Evolutionary conservation across 2,888 invertebrate genomes (phyloP), one percentile per base, ranked within the genome.

Genomic region (Orchesellides sinensis): DNA sequence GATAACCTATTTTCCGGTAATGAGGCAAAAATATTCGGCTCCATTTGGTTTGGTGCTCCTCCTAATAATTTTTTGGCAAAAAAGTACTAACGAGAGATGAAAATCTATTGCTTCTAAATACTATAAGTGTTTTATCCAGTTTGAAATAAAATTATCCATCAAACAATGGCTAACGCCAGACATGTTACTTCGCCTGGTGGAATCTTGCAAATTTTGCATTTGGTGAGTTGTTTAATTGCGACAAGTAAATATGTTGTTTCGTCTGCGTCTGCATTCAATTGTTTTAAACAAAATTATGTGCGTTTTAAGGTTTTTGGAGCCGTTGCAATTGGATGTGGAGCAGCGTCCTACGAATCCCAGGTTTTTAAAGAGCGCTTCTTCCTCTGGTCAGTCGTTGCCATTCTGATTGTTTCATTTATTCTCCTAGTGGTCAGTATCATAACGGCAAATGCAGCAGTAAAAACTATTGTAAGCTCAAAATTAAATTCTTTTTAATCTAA

Each of bases 1-100:
- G 75, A 81, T 81, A 81, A 81, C 81, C 81, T 74, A 80, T 65
- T 81, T 80, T 81, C 73, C 70, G 68, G 75, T 65, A 72, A 29
- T 32, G 23, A 47, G 68, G 52, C 21, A 10, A 45, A 68, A 68
- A 32, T 61, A 25, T 14, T 32, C 25, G 17, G 49, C 40, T 17
- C 32, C 6, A 14, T 21, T 45, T 32, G 17, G 27, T 27, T n/a
- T 73, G 29, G 45, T 25, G 19, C 59, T 17, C 19, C 32, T 32
- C 61, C 61, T 14, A 17, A 17, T 49, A 8, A 21, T 54, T 10
- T 19, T 5, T 8, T 21, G 21, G 19, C 21, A 4, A 23, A 21
- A 21, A 3, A 52, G 12, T 59, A 14, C 27, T 27, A 12, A 17
- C 59, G 32, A 32, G 5, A 59, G 2, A 12, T 35, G 35, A 40